Percentiles rank a stretch among this genome's conserved stretches.
phyloP scores from a whole-genome alignment of 1,140 invertebrate genomes.

The Cheumatopsyche charites region DNA sequence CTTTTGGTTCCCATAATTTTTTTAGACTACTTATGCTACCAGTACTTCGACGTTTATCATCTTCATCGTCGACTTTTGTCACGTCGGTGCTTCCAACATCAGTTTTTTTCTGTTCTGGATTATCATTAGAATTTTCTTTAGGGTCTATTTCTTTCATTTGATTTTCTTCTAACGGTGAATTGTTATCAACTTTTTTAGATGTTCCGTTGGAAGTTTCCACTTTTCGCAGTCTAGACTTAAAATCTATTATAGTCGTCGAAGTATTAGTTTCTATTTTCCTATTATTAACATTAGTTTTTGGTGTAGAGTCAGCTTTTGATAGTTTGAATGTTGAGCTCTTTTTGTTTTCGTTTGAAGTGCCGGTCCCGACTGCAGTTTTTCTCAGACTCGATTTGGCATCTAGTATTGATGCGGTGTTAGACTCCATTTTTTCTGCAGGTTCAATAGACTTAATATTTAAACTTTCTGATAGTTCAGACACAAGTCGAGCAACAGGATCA shows the following conservation, averaged over 20 bases:
- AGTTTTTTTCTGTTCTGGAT: constrained; percentile 59
- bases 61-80: constrained; percentile 65
- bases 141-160: constrained; percentile 24
- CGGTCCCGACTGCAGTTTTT: constrained; percentile 54
- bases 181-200: constrained; percentile 54
- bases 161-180: constrained; percentile 50
- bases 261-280: constrained; percentile 62
- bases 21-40: constrained; percentile 92
- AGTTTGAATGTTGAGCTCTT: constrained; percentile 65
- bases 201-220: constrained; percentile 65
- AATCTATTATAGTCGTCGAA: constrained; percentile 75
- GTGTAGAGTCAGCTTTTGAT: constrained; percentile 69
- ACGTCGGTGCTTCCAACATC: constrained; percentile 63
- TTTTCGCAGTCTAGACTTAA: constrained; percentile 84
- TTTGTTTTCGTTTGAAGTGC: constrained; percentile 48
- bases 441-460: constrained; percentile 61
- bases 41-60: constrained; percentile 88
- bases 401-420: constrained; percentile 55
- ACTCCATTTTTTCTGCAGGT: constrained; percentile 34
- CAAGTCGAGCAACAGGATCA: constrained; percentile 78
- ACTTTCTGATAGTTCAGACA: constrained; percentile 74
- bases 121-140: constrained; percentile 50
- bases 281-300: constrained; percentile 54
- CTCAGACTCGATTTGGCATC: constrained; percentile 63
- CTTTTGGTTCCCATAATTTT: constrained; percentile 87